These are phyloP conservation scores for Drosophila setifemur DNA, from an alignment of 1,140 invertebrate genomes.

Conservation along the genomic window DNA sequence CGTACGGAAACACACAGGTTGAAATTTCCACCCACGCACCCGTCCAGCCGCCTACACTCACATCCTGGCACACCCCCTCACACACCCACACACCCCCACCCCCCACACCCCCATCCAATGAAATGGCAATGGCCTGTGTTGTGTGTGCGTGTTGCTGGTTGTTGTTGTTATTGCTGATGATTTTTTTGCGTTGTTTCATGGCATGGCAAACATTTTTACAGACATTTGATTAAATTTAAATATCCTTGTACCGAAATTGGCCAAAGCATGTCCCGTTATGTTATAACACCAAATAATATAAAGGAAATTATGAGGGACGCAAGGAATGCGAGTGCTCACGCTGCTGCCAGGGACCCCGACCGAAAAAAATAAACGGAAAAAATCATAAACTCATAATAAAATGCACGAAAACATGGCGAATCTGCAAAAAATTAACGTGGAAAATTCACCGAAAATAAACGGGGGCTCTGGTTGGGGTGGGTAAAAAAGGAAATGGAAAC, in stretches of 20 bases:
- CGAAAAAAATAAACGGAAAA: not conserved
- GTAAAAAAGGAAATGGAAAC: not conserved
- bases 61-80: not conserved
- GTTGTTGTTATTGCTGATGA: conserved; percentile 39
- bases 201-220: conserved; percentile 75
- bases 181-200: conserved; percentile 16
- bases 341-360: conserved; percentile 4
- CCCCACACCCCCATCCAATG: conserved; percentile 10
- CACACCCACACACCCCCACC: not conserved
- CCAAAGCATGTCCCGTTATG: conserved; percentile 57
- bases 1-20: conserved; percentile 56
- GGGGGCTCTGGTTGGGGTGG: not conserved
- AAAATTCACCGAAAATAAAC: conserved; percentile 43
- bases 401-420: conserved; percentile 15
- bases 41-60: conserved; percentile 3
- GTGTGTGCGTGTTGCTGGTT: conserved; percentile 41
- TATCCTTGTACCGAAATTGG: conserved; percentile 72
- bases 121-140: conserved; percentile 42
- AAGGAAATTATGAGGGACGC: conserved; percentile 30
- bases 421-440: conserved; percentile 36
- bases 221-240: conserved; percentile 81
- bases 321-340: conserved; percentile 34
- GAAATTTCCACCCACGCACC: conserved; percentile 30
- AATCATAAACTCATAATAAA: conserved; percentile 31
- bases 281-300: conserved; percentile 55